These are phyloP conservation scores for Leucopternis melanops DNA, from an alignment of 2,113 vertebrate genomes.

Conservation along the genomic window DNA sequence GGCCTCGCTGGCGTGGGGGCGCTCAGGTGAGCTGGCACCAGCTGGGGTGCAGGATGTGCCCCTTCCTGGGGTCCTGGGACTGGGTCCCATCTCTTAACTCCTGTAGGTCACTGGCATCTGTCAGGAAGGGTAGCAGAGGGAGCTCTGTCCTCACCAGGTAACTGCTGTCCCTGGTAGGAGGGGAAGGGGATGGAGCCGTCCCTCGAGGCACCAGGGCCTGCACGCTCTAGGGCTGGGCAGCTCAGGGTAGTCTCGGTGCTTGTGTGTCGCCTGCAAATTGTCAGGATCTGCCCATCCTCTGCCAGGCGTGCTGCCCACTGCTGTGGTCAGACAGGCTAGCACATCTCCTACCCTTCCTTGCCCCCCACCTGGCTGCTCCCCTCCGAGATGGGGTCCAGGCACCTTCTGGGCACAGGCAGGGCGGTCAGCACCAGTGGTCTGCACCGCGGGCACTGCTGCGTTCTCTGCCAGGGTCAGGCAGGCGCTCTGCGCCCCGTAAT, in stretches of 20 bases:
- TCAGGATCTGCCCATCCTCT: background rate
- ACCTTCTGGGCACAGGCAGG: background rate
- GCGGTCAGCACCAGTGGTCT: rapidly evolving
- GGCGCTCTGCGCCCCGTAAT: background rate
- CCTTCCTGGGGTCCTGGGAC: background rate
- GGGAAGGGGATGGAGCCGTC: background rate
- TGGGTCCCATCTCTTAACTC: background rate
- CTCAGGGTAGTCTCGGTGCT: background rate
- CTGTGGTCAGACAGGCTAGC: background rate
- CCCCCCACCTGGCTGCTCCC: background rate
- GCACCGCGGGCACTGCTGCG: background rate
- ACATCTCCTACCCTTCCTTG: background rate
- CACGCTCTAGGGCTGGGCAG: background rate
- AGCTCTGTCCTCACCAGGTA: background rate
- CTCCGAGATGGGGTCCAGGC: rapidly evolving
- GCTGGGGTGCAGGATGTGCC: background rate
- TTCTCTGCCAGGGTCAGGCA: background rate
- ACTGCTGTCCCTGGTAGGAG: background rate
- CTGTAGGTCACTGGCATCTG: background rate
- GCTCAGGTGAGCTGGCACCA: background rate
- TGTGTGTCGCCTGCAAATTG: background rate
- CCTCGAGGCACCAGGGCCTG: background rate
- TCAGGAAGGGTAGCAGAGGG: background rate
- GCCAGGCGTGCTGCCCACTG: background rate
- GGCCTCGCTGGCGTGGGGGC: rapidly evolving